Evolutionary conservation across 30 jellyfish, hydroid and myxozoan genomes (phyloP).

Genomic region (Mastigias papua): DNA sequence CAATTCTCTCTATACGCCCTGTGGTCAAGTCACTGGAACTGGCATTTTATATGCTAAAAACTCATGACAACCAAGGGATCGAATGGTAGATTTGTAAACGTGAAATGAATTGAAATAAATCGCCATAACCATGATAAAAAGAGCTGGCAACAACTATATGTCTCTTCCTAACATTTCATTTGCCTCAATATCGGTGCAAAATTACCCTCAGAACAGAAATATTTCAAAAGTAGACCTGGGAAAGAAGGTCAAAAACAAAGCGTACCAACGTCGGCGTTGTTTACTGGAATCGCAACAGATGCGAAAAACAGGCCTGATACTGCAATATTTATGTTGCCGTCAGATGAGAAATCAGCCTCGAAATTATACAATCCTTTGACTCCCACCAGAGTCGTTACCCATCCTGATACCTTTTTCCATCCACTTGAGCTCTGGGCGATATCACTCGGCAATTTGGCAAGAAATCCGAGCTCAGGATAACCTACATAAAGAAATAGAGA

Average conservation of each 20-base stretch:
- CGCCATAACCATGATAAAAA: too few species aligned
- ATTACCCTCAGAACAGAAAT: too few species aligned
- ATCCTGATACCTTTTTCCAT: constrained; percentile 77
- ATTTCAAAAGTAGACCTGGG: background rate
- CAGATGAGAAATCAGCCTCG: constrained; percentile 59
- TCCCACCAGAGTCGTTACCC: constrained; percentile 73
- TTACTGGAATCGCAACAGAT: constrained; percentile 76
- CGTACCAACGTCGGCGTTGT: constrained; percentile 71
- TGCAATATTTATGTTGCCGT: constrained; percentile 71
- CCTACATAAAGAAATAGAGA: constrained; percentile 43
- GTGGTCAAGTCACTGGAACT: too few species aligned
- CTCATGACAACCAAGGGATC: too few species aligned
- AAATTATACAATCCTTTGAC: constrained; percentile 86
- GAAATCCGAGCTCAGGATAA: constrained; percentile 91
- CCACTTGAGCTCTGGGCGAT: constrained; percentile 60
- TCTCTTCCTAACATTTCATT: too few species aligned
- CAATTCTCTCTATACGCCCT: too few species aligned
- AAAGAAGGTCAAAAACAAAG: background rate
- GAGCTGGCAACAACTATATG: too few species aligned
- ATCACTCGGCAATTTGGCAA: constrained; percentile 60
- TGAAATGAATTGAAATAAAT: too few species aligned
- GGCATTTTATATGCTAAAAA: too few species aligned
- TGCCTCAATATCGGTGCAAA: too few species aligned
- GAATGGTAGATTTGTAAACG: too few species aligned
- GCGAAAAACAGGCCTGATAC: constrained; percentile 84